Evolutionary conservation across 2,888 invertebrate genomes (phyloP), one percentile per base, ranked within the genome.

Genomic region (Sclerodermus sp.): DNA sequence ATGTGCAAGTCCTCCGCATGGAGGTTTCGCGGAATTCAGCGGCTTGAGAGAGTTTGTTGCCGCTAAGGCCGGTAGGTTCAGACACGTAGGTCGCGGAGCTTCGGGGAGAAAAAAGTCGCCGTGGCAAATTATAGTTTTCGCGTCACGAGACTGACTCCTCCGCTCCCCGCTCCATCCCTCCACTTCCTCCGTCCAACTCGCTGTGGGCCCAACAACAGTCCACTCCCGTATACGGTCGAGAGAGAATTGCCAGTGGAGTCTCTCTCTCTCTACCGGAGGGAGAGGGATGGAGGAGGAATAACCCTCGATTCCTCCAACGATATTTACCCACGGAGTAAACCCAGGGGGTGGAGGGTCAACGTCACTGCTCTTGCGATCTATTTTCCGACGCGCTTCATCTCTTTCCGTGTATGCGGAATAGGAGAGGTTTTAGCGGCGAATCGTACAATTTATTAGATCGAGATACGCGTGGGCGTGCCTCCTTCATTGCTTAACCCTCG

Each of bases 361-460:
- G n/a, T n/a, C n/a, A n/a, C n/a, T n/a, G n/a, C n/a, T n/a, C n/a
- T n/a, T n/a, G n/a, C n/a, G n/a, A n/a, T n/a, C n/a, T n/a, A n/a
- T n/a, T n/a, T n/a, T n/a, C n/a, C n/a, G n/a, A n/a, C n/a, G n/a
- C n/a, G n/a, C n/a, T n/a, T n/a, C n/a, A n/a, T n/a, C n/a, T n/a
- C n/a, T n/a, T n/a, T n/a, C n/a, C n/a, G n/a, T n/a, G n/a, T n/a
- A n/a, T n/a, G n/a, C n/a, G n/a, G n/a, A n/a, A n/a, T n/a, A n/a
- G n/a, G n/a, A n/a, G n/a, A 61, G 67, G 61, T 66, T 70, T 65
- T 74, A 71, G 71, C 70, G 70, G 74, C 72, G 74, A 76, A 77
- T 76, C 74, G 76, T 76, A 75, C 74, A 71, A 77, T 77, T 77
- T 77, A 77, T 77, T 77, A 75, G 76, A 77, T 77, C 77, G 73